Base-by-base conservation (phyloP, 2,888 invertebrate species). In the Daptonema setosum region DNA sequence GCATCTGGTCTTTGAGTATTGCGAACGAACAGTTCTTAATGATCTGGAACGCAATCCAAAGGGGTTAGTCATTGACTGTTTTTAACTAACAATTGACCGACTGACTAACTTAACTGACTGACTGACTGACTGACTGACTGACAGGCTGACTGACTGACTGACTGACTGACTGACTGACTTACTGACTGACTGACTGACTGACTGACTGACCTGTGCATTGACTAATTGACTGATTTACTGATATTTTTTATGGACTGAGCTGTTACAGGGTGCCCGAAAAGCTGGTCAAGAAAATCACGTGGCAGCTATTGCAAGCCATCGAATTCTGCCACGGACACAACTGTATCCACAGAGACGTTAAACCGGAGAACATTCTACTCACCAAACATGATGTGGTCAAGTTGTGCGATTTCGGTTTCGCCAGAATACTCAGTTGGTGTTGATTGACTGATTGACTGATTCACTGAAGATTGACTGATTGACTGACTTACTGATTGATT, bases 341-440 rank as follows among this genome's bases (percentile, higher is more conserved):
- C 71, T 68, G 67, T 58, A 66, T 68, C 29, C 68, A 68, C 58
- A 53, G 63, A 58, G 93, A 97, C 71, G 90, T 97, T 48, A 97
- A 97, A 72, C 97, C 97, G 0, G 97, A 97, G 76, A 97, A 97
- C 73, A 95, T 97, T 60, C 78, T 97, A 55, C 80, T 97, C 57
- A 93, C 90, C 20, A 79, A 81, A 56, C 83, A 83, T 60, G 91
- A 91, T 0, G 83, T 90, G 56, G 88, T 97, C 60, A 97, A 97
- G 73, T 77, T 97, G 1, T 97, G 88, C 71, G 95, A 97, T 75
- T 97, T 97, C 74, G 97, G 97, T 54, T 97, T 97, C 74, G 97
- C 97, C 0, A 79, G 97, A 67, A 84, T 91, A 79, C 79, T 97
- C 68, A 77, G 78, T 78, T 65, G 71, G 75, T 17, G 26, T 2